phyloP scores from a whole-genome alignment of 2,797 vertebrate species.

The Tarsius wallacei region DNA sequence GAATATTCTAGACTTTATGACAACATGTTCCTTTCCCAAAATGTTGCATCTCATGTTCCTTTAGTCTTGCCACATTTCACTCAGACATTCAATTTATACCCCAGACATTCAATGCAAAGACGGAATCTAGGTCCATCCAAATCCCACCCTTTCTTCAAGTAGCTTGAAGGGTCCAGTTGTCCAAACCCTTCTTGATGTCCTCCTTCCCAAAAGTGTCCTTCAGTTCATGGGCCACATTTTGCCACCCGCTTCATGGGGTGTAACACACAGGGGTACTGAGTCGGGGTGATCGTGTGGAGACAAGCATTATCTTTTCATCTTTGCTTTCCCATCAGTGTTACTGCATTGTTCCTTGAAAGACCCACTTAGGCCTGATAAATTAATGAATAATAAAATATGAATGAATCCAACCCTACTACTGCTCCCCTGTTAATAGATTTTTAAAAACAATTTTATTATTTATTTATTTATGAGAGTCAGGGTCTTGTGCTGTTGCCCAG shows the following conservation, averaged over 20 bases:
- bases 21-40: conserved; percentile 69
- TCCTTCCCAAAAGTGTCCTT: background rate
- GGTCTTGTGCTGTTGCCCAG: too few species aligned
- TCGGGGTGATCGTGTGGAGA: background rate
- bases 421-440: background rate
- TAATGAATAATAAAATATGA: conserved; percentile 55
- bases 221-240: background rate
- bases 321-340: background rate
- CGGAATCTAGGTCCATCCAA: background rate
- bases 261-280: background rate
- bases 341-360: conserved; percentile 6
- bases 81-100: too few species aligned
- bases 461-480: too few species aligned
- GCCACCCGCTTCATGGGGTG: background rate
- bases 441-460: too few species aligned
- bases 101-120: background rate
- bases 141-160: background rate
- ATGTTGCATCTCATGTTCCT: background rate
- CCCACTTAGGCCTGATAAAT: background rate
- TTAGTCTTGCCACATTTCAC: too few species aligned
- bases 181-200: background rate
- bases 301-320: background rate
- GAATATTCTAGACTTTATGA: conserved; percentile 55
- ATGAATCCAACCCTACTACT: background rate
- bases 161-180: background rate